Conservation (phyloP, 2,888 invertebrate species). For the Axea sp. region DNA sequence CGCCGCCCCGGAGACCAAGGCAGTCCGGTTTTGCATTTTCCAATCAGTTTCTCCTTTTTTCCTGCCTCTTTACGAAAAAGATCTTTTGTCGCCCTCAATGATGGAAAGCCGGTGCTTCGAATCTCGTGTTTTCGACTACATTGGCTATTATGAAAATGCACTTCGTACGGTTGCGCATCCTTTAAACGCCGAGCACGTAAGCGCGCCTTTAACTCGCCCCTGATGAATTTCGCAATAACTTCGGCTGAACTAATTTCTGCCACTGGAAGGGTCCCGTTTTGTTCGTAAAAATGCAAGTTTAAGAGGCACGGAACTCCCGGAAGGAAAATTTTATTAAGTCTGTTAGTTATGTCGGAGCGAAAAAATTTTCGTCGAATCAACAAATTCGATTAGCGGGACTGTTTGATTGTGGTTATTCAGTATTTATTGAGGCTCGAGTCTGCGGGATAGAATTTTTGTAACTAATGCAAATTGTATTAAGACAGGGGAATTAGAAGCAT, state of each 20-base stretch:
- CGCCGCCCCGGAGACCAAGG: not conserved
- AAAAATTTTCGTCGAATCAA: too few species aligned
- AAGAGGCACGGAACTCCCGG: slow-evolving; percentile 10
- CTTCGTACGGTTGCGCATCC: too few species aligned
- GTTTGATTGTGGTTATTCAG: too few species aligned
- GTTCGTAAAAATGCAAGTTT: slow-evolving; percentile 11
- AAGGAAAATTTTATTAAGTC: slow-evolving; percentile 12
- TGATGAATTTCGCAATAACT: slow-evolving; percentile 36
- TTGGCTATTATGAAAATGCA: too few species aligned
- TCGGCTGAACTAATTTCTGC: slow-evolving; percentile 3
- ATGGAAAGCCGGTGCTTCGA: too few species aligned
- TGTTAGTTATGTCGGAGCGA: slow-evolving; percentile 8
- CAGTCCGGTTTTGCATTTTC: slow-evolving; percentile 49
- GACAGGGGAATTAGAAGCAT: too few species aligned
- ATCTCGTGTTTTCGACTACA: too few species aligned
- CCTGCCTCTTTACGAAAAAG: not conserved
- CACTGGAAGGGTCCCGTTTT: slow-evolving; percentile 1
- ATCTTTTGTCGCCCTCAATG: too few species aligned
- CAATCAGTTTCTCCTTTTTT: slow-evolving; percentile 24
- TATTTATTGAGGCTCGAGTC: too few species aligned
- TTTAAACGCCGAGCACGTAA: slow-evolving; percentile 18
- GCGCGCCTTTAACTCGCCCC: slow-evolving; percentile 16
- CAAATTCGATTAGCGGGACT: too few species aligned
- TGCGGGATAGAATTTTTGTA: too few species aligned
- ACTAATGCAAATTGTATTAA: too few species aligned